These are phyloP conservation scores for Zootoca vivipara DNA, from an alignment of 2,113 vertebrate genomes.

Conservation along the genomic window DNA sequence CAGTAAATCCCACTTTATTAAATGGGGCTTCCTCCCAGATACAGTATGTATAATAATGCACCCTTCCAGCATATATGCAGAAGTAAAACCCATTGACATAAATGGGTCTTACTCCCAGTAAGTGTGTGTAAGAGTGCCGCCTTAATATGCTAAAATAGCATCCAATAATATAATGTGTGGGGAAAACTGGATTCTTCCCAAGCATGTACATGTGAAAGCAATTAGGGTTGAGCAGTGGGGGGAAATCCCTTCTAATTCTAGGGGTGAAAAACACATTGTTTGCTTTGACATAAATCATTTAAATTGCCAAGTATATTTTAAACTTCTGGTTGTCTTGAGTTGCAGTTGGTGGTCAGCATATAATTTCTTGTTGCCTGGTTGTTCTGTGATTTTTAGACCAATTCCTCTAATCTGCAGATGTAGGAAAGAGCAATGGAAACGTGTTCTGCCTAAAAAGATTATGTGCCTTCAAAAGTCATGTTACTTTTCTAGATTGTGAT, in stretches of 20 bases:
- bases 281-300: background rate
- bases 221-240: background rate
- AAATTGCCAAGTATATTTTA: background rate
- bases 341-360: background rate
- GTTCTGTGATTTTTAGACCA: background rate
- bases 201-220: background rate
- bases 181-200: background rate
- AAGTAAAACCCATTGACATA: background rate
- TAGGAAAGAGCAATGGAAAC: background rate
- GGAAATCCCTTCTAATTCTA: background rate
- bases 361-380: background rate
- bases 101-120: background rate
- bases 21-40: background rate
- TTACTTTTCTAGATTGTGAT: background rate
- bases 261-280: background rate
- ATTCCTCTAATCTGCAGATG: too few species aligned
- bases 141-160: fast-evolving
- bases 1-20: background rate
- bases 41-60: background rate
- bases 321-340: background rate
- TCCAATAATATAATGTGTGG: background rate
- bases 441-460: background rate
- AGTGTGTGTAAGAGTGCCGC: background rate
- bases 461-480: background rate
- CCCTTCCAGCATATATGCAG: background rate